Percentiles rank a stretch among this genome's conserved stretches.
These are phyloP conservation scores for Rhinatrema bivittatum DNA, from an alignment of 2,797 vertebrate species.

Conservation along the genomic window DNA sequence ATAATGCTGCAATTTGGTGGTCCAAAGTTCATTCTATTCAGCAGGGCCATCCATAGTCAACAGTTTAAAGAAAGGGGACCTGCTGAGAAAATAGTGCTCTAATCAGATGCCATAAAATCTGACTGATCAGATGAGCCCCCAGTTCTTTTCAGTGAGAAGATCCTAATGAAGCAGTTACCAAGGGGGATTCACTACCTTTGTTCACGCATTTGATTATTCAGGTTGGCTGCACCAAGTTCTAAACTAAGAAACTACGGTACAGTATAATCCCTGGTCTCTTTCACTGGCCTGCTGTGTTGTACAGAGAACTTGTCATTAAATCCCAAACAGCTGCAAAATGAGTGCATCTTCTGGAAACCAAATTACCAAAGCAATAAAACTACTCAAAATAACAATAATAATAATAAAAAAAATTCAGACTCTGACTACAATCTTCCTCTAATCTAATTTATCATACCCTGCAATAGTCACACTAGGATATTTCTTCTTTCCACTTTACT, in stretches of 20 bases:
- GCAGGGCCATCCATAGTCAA: constrained; percentile 90
- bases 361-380: constrained; percentile 26
- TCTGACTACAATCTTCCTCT: constrained; percentile 7
- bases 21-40: constrained; percentile 90
- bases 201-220: constrained; percentile 88
- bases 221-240: constrained; percentile 81
- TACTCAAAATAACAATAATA: constrained; percentile 16
- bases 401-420: constrained; percentile 3
- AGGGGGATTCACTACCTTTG: constrained; percentile 65
- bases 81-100: constrained; percentile 98
- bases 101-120: constrained; percentile 94
- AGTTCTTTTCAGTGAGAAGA: constrained; percentile 61
- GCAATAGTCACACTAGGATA: constrained; percentile 19
- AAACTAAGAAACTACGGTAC: constrained; percentile 62
- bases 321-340: constrained; percentile 32
- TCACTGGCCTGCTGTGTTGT: constrained; percentile 71
- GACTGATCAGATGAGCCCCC: constrained; percentile 89
- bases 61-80: constrained; percentile 87
- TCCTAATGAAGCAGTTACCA: constrained; percentile 80
- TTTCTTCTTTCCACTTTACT: background rate
- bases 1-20: constrained; percentile 97
- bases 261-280: constrained; percentile 66
- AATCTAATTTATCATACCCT: constrained; percentile 26
- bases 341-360: constrained; percentile 16
- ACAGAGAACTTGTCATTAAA: constrained; percentile 43